Conservation (phyloP, 2,888 invertebrate species). For the Tolmerus cingulatus region DNA sequence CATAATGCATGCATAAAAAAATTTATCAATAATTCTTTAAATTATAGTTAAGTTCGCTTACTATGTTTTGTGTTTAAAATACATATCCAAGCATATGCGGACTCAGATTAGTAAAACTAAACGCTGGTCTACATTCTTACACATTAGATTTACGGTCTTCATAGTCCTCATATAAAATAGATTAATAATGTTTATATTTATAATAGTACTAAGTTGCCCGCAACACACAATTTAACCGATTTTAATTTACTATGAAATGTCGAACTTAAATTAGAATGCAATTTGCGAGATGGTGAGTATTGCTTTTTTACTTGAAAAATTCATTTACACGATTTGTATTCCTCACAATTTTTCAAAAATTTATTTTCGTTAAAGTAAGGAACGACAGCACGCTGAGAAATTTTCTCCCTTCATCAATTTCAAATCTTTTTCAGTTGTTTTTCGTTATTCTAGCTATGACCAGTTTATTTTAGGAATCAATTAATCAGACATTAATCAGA, state of each 20-base stretch:
- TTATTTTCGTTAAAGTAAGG: not conserved
- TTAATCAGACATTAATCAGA: slow-evolving; percentile 14
- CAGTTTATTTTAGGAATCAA: slow-evolving; percentile 33
- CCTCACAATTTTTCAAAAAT: not conserved
- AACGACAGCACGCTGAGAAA: slow-evolving; percentile 11
- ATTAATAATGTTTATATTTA: not conserved
- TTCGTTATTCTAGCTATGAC: slow-evolving; percentile 34
- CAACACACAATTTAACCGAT: not conserved
- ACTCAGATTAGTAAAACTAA: too few relatives aligned
- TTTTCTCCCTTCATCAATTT: slow-evolving; percentile 13
- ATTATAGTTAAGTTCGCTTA: too few relatives aligned
- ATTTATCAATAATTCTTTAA: too few relatives aligned
- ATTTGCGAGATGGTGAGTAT: slow-evolving; percentile 22
- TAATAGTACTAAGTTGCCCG: not conserved
- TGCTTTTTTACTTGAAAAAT: not conserved
- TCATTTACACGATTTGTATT: not conserved
- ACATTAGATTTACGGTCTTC: not conserved
- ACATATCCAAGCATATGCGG: too few relatives aligned
- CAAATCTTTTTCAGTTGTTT: not conserved
- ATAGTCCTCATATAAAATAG: not conserved
- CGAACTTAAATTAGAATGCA: not conserved
- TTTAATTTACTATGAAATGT: not conserved
- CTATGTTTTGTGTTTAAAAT: too few relatives aligned
- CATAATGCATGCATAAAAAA: too few relatives aligned
- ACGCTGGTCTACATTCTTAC: too few relatives aligned